A percentile compares a stretch with the other conserved stretches of the same genome.
Evolutionary conservation across 2,797 vertebrate species (phyloP).

Genomic region (Gambelia wislizenii): DNA sequence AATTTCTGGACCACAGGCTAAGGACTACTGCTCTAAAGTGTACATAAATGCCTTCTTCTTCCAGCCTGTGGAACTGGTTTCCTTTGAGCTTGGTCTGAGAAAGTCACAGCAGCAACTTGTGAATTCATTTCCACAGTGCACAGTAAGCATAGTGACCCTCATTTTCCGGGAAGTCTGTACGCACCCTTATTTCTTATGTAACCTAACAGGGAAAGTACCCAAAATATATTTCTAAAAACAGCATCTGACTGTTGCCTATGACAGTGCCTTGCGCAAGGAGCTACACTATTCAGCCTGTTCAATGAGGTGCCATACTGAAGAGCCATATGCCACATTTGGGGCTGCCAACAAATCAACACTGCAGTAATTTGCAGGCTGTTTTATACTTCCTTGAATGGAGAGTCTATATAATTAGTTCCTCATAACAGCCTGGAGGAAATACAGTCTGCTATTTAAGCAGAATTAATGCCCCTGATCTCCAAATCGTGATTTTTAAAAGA

Average conservation of each 20-base stretch:
- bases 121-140: not conserved
- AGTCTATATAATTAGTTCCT: conserved; percentile 69
- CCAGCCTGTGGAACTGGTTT: not conserved
- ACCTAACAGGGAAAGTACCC: conserved; percentile 48
- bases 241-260: conserved; percentile 55
- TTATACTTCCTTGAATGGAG: conserved; percentile 64
- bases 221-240: conserved; percentile 53
- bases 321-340: conserved; percentile 71
- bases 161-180: not conserved
- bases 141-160: not conserved
- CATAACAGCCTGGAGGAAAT: conserved; percentile 67
- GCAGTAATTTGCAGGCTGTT: conserved; percentile 70
- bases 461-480: conserved; percentile 68
- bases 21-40: too few species aligned
- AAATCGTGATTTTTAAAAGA: conserved; percentile 53
- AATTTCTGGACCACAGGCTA: too few species aligned
- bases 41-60: not conserved
- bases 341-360: conserved; percentile 72
- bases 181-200: conserved; percentile 42
- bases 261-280: conserved; percentile 53
- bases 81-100: not conserved
- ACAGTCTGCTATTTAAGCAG: conserved; percentile 72
- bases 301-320: conserved; percentile 66
- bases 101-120: not conserved
- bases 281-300: conserved; percentile 55